phyloP scores from a whole-genome alignment of 2,888 invertebrate species.

The Baronia brevicornis region DNA sequence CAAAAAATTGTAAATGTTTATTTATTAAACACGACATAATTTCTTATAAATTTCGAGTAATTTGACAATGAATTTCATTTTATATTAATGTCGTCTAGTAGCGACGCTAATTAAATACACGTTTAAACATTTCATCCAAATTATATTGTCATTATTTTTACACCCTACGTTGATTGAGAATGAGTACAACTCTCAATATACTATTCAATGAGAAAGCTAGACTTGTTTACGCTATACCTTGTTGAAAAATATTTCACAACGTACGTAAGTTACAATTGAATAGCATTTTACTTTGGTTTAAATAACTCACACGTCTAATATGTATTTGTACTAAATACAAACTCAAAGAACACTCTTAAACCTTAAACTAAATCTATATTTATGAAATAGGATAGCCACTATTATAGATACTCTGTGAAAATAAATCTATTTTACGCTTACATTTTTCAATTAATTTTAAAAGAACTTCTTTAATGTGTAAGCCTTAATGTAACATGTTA shows the following conservation, averaged over 20 bases:
- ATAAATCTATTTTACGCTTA: no score
- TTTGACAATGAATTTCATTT: slow-evolving; percentile 57
- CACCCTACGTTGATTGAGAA: slow-evolving; percentile 36
- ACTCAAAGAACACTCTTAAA: slow-evolving; percentile 1
- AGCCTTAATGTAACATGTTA: slow-evolving; percentile 17
- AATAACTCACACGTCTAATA: slow-evolving; percentile 33
- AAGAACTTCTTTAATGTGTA: slow-evolving; percentile 2
- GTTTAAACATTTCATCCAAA: slow-evolving; percentile 63
- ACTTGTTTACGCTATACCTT: slow-evolving; percentile 31
- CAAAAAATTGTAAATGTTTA: slow-evolving; percentile 45
- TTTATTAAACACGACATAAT: slow-evolving; percentile 58
- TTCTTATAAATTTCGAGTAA: slow-evolving; percentile 50
- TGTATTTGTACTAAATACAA: slow-evolving; percentile 8
- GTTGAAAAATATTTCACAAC: slow-evolving; percentile 33
- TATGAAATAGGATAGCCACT: no score
- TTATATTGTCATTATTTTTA: slow-evolving; percentile 63
- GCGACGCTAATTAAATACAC: slow-evolving; percentile 60
- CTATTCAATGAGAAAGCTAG: slow-evolving; percentile 32
- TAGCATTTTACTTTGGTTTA: slow-evolving; percentile 50
- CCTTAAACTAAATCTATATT: no score
- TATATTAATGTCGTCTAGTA: slow-evolving; percentile 46
- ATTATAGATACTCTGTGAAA: no score
- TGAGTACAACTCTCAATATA: slow-evolving; percentile 33
- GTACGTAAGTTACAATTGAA: slow-evolving; percentile 31
- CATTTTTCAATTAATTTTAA: no score